phyloP scores from a whole-genome alignment of 1,140 invertebrate species.

The Scaptomyza pallida region DNA sequence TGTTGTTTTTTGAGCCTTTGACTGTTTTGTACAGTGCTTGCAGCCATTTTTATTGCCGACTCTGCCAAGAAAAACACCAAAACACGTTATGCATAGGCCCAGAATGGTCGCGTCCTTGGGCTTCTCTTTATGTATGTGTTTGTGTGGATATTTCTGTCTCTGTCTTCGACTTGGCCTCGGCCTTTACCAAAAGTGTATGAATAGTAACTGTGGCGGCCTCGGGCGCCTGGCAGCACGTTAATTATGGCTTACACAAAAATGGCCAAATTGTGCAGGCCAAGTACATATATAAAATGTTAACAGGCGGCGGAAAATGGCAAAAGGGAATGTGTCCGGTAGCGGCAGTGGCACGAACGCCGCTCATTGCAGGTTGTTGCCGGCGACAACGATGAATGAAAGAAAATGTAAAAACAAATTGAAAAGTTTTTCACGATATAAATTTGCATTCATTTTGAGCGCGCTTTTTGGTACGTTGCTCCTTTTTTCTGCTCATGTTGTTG shows the following conservation, averaged over 20 bases:
- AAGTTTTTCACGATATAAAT: constrained; percentile 77
- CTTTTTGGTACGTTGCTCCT: constrained; percentile 12
- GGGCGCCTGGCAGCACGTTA: constrained; percentile 53
- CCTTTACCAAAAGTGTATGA: not conserved
- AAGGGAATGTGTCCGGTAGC: no score
- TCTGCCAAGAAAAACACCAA: constrained; percentile 1
- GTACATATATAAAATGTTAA: constrained; percentile 57
- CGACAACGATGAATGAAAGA: constrained; percentile 36
- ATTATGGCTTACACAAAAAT: constrained; percentile 63
- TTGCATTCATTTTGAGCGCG: constrained; percentile 71
- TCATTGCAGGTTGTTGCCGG: constrained; percentile 45
- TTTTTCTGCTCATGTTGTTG: constrained; percentile 12
- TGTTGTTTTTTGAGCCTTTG: no score
- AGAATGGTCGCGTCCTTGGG: constrained; percentile 4
- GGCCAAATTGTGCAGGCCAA: constrained; percentile 63
- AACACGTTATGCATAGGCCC: not conserved
- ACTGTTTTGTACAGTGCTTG: constrained; percentile 13
- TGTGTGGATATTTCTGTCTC: not conserved
- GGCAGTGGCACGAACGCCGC: constrained; percentile 19
- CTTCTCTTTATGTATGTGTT: no score
- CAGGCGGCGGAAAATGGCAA: not conserved
- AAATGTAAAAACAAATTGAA: constrained; percentile 70
- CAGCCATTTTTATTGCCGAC: constrained; percentile 2
- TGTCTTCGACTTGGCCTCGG: not conserved
- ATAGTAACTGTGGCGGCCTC: constrained; percentile 22